Base-by-base conservation (phyloP, 1,140 invertebrate species). In the Hyphantria cunea region DNA sequence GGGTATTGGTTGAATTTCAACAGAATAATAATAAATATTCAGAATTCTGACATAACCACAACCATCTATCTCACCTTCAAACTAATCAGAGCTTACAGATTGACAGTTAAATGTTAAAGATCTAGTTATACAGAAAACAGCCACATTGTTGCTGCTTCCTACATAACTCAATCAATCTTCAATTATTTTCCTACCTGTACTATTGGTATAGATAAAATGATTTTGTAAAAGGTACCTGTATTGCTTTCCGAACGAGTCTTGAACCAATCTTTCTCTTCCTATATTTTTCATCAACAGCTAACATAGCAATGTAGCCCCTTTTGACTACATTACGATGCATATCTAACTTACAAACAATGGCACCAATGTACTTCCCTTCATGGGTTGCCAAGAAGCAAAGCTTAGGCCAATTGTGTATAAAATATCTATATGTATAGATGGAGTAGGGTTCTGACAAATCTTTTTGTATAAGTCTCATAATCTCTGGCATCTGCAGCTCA, bases 341-440 rank as follows among this genome's bases (percentile, higher is more conserved):
- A 92, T 99, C 98, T 86, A 99, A 92, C 92, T 99, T 99, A 92
- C 98, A 99, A 64, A 99, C 98, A 84, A 99, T 99, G 80, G 98
- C 98, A 90, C 98, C 98, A 72, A 99, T 96, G 91, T 97, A 98
- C 83, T 95, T 94, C 49, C 94, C 93, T 70, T 94, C 94, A 91
- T 97, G 94, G 93, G 96, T 96, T 71, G 97, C 96, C 92, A 99
- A 92, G 92, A 99, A 99, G 92, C 98, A 99, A 62, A 99, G 92
- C 92, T 99, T 97, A 87, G 99, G 99, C 99, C 99, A 99, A 91
- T 99, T 99, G 89, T 99, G 98, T 89, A 99, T 99, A 93, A 99
- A 99, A 94, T 99, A 99, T 93, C 99, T 95, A 93, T 99, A 99
- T 37, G 99, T 99, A 91, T 99, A 99, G 92, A 99, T 99, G 64